A percentile compares a stretch with the other conserved stretches of the same genome.
Evolutionary conservation across 2,797 vertebrate genomes (phyloP).

Genomic region (Anisognathus igniventris): DNA sequence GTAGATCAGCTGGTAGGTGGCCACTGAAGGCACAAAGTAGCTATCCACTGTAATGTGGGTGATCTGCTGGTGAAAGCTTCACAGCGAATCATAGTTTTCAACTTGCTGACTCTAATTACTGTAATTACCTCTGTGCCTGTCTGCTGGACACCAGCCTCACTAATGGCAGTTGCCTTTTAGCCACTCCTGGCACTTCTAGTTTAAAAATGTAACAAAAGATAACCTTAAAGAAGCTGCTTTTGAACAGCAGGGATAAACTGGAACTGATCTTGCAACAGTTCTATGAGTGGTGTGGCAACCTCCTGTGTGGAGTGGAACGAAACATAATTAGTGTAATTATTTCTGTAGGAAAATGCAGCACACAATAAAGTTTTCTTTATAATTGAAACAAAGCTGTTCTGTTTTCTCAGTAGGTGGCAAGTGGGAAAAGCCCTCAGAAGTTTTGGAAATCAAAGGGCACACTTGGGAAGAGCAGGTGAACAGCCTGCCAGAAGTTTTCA

Average conservation of each 20-base stretch:
- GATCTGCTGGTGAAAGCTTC: neutral
- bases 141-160: neutral
- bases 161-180: neutral
- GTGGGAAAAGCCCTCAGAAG: constrained; percentile 91
- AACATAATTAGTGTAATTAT: neutral
- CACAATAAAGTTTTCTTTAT: neutral
- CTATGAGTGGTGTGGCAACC: neutral
- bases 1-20: neutral
- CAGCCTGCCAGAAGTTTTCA: constrained; percentile 85
- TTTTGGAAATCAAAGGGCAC: constrained; percentile 85
- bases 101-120: neutral
- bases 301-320: neutral
- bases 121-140: neutral
- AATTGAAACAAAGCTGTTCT: constrained; percentile 20
- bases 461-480: constrained; percentile 97
- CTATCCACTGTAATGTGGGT: neutral
- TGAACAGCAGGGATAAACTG: neutral
- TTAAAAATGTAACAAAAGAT: neutral
- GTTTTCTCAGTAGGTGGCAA: constrained; percentile 84
- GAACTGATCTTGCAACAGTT: neutral
- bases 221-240: neutral
- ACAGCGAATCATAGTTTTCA: neutral
- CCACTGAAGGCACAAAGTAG: neutral
- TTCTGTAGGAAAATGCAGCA: neutral
- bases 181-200: neutral